Percentiles rank a stretch among this genome's conserved stretches.
phyloP scores from a whole-genome alignment of 2,113 vertebrate genomes.

The Salvelinus alpinus region DNA sequence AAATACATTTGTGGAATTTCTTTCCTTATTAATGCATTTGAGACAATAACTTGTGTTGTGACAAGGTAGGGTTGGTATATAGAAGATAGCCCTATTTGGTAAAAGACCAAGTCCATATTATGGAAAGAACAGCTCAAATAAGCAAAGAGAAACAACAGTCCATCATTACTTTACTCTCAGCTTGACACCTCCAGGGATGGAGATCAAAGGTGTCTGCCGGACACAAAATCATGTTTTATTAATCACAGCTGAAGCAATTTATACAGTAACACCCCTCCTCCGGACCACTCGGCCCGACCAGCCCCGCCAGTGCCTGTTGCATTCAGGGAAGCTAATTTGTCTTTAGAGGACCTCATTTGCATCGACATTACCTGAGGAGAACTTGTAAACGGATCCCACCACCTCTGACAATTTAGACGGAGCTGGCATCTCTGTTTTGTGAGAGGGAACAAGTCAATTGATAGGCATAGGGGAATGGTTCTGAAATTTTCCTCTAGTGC shows the following conservation, averaged over 20 bases:
- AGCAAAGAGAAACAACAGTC: too few relatives aligned
- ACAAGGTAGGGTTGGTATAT: too few relatives aligned
- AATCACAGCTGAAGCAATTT: slow-evolving; percentile 49
- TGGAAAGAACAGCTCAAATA: too few relatives aligned
- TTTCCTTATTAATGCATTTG: too few relatives aligned
- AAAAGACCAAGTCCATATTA: too few relatives aligned
- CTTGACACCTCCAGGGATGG: slow-evolving; percentile 43
- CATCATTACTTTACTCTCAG: too few relatives aligned
- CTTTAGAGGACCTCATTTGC: slow-evolving; percentile 64
- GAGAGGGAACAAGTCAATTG: slow-evolving; percentile 48
- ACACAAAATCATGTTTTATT: slow-evolving; percentile 56
- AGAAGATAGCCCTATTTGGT: too few relatives aligned
- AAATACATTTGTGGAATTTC: too few relatives aligned
- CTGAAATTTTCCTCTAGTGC: not conserved
- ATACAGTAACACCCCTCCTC: slow-evolving; percentile 29
- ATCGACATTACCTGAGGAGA: slow-evolving; percentile 67
- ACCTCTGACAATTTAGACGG: slow-evolving; percentile 61
- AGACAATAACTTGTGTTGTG: too few relatives aligned
- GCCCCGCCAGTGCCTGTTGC: slow-evolving; percentile 31
- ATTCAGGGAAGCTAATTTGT: slow-evolving; percentile 51
- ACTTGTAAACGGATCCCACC: slow-evolving; percentile 56
- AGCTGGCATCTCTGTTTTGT: slow-evolving; percentile 49
- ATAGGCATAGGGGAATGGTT: slow-evolving; percentile 18
- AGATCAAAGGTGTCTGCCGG: slow-evolving; percentile 54
- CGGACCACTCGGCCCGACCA: slow-evolving; percentile 18